Conservation (phyloP, 2,797 vertebrate species). For the Fundulus diaphanus region DNA sequence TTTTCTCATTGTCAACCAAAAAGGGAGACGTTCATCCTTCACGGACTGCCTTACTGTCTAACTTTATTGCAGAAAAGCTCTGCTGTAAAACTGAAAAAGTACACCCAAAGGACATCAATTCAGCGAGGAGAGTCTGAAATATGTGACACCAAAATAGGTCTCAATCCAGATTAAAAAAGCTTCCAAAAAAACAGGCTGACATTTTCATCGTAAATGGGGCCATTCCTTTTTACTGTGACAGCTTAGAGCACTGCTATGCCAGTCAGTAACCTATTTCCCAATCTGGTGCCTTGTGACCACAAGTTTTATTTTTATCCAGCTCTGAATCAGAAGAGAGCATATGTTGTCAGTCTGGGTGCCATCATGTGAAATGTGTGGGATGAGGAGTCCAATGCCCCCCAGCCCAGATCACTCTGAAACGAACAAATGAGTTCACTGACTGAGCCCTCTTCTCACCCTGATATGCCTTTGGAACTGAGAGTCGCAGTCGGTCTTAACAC, state of each 20-base stretch:
- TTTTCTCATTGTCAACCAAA: not conserved
- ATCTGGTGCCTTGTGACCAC: conserved; percentile 83
- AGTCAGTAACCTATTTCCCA: conserved; percentile 85
- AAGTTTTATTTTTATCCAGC: conserved; percentile 83
- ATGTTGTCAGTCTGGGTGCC: conserved; percentile 81
- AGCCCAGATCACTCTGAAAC: conserved; percentile 70
- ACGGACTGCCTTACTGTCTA: not conserved
- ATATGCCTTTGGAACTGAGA: conserved; percentile 43
- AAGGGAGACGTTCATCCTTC: not conserved
- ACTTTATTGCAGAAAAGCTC: not conserved
- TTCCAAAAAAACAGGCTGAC: conserved; percentile 25
- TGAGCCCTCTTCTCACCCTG: conserved; percentile 47
- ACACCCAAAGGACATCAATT: conserved; percentile 5
- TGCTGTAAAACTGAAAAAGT: conserved; percentile 15
- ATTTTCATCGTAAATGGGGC: conserved; percentile 64
- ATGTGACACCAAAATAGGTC: conserved; percentile 33
- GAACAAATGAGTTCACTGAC: conserved; percentile 63
- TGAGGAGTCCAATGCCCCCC: conserved; percentile 69
- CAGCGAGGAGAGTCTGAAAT: conserved; percentile 1
- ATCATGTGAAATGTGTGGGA: conserved; percentile 77
- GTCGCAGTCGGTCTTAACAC: conserved; percentile 37
- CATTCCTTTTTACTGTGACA: conserved; percentile 62
- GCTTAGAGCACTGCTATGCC: conserved; percentile 65
- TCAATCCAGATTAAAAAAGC: conserved; percentile 38
- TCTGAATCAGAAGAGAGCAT: conserved; percentile 81